A percentile compares a stretch with the other conserved stretches of the same genome.
phyloP scores from a whole-genome alignment of 2,888 invertebrate species.

The Podotricha telesiphe region DNA sequence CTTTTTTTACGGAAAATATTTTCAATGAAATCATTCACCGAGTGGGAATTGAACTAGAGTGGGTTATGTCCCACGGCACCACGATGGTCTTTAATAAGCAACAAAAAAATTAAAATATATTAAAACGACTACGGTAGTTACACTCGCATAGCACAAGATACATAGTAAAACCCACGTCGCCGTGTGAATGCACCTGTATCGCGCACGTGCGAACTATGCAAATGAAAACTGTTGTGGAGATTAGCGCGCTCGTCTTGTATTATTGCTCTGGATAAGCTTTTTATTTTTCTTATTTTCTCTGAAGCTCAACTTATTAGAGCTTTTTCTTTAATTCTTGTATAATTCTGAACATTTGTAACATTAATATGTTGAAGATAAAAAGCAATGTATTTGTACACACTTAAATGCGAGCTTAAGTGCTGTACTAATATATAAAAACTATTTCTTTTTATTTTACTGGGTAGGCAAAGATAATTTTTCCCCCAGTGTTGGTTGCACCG shows the following conservation, averaged over 20 bases:
- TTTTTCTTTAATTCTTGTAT: constrained; percentile 11
- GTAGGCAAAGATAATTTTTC: no score
- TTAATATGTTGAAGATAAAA: background rate
- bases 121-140: background rate
- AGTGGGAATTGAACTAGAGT: no score
- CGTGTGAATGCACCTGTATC: background rate
- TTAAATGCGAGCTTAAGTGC: no score
- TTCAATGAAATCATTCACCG: no score
- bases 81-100: background rate
- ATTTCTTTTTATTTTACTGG: no score
- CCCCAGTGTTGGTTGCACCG: no score
- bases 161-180: background rate
- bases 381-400: background rate
- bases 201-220: constrained; percentile 16
- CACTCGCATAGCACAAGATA: background rate
- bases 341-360: background rate
- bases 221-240: constrained; percentile 10
- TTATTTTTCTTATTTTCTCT: constrained; percentile 16
- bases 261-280: constrained; percentile 13
- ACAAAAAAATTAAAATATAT: background rate
- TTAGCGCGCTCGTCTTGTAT: constrained; percentile 12
- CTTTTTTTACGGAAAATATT: no score
- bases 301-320: constrained; percentile 6
- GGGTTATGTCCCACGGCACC: no score
- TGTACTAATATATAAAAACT: no score